Evolutionary conservation across 2,888 invertebrate genomes (phyloP), one percentile per base, ranked within the genome.

Genomic region (Ochlodes sylvanus): DNA sequence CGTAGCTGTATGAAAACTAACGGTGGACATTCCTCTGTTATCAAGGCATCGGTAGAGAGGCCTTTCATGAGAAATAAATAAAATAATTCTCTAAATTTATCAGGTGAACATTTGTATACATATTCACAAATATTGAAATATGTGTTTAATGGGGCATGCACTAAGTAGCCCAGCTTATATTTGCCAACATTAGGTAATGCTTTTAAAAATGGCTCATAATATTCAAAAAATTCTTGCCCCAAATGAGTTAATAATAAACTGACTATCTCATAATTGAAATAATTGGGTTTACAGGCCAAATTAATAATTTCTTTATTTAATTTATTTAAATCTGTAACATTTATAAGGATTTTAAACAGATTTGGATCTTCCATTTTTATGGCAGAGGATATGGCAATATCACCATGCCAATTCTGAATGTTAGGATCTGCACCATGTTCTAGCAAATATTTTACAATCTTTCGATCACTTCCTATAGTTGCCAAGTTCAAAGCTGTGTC

Each of bases 61-160:
- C 93, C 94, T 76, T 87, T 83, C 77, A 84, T 85, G 0, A 94
- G 77, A 69, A 91, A 87, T 63, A 91, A 79, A 76, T 88, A 84
- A 69, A 94, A 87, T 62, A 88, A 87, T 69, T 89, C 86, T 69
- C 69, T 78, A 71, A 92, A 93, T 60, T 86, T 87, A 17, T 89
- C 87, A 27, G 76, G 76, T 17, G 86, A 86, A 47, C 79, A 76
- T 15, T 81, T 81, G 69, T 87, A 92, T 74, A 94, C 87, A 73
- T 94, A 93, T 77, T 90, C 89, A 77, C 87, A 86, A 17, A 93
- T 84, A 74, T 88, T 85, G 55, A 94, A 78, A 74, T 83, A 90
- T 54, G 87, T 85, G 72, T 89, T 92, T 15, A 94, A 71, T 4
- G 93, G 90, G 69, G 91, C 84, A 81, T 86, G 87, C 3, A 79